Evolutionary conservation across 2,113 vertebrate genomes (phyloP).

Genomic region (Pogona vitticeps): DNA sequence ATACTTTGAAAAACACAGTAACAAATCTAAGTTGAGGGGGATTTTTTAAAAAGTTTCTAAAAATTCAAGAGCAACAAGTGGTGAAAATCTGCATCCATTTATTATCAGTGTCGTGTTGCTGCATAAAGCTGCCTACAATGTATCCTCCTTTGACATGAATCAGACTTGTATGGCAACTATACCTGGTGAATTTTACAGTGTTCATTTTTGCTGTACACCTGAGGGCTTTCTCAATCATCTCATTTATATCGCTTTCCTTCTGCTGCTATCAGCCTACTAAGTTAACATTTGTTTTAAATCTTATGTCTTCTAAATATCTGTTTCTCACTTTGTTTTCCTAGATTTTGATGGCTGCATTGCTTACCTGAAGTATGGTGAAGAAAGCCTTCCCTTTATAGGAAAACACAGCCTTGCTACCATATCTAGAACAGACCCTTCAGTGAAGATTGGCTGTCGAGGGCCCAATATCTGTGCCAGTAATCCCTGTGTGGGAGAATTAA

Average conservation of each 20-base stretch:
- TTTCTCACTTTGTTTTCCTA: conserved; percentile 55
- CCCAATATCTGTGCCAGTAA: conserved; percentile 91
- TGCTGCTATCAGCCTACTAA: neutral
- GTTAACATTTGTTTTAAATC: neutral
- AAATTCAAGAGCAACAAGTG: neutral
- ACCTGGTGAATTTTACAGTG: neutral
- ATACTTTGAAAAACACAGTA: neutral
- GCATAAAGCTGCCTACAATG: too few relatives aligned
- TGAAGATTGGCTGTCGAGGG: conserved; percentile 91
- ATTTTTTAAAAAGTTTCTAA: neutral
- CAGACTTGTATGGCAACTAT: neutral
- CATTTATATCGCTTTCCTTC: neutral
- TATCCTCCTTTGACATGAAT: neutral
- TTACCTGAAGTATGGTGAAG: conserved; percentile 87
- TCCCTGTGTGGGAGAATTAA: conserved; percentile 90
- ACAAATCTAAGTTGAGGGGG: neutral
- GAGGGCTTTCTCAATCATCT: neutral
- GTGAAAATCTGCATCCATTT: neutral
- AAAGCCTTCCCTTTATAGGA: conserved; percentile 89
- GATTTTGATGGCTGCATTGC: conserved; percentile 93
- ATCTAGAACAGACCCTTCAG: conserved; percentile 84
- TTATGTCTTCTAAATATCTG: rapidly evolving
- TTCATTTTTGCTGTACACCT: neutral
- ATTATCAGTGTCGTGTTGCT: neutral
- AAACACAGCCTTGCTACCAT: conserved; percentile 84